Conservation (phyloP, 2,888 invertebrate species). For the Cacoxenus indagator region DNA sequence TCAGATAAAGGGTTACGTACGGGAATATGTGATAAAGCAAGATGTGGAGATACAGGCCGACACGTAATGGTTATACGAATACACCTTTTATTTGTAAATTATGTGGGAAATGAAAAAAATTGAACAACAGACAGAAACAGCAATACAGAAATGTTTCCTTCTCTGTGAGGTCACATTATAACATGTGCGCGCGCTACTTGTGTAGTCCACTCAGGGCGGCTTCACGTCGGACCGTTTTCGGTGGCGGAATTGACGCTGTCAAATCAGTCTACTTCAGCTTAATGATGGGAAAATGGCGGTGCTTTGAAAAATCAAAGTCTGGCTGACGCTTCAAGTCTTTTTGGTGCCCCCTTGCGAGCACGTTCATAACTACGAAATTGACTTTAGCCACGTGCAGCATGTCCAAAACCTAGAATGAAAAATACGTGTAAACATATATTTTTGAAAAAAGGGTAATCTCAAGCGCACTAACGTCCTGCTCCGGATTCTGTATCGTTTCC, state of each 20-base stretch:
- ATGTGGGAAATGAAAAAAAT: background rate
- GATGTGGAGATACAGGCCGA: constrained; percentile 73
- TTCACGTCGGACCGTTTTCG: background rate
- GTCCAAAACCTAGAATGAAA: constrained; percentile 78
- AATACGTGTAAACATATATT: constrained; percentile 31
- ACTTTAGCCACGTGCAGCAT: constrained; percentile 93
- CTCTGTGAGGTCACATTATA: background rate
- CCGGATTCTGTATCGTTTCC: constrained; percentile 85
- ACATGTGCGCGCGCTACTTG: background rate
- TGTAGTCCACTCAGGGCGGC: background rate
- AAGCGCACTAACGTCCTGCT: constrained; percentile 90
- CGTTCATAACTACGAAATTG: constrained; percentile 94
- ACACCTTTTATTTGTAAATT: constrained; percentile 43
- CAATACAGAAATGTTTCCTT: constrained; percentile 3
- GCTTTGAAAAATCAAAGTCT: constrained; percentile 91
- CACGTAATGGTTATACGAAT: constrained; percentile 24
- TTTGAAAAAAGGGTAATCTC: constrained; percentile 43
- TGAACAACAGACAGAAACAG: background rate
- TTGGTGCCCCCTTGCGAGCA: constrained; percentile 93
- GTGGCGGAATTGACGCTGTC: background rate
- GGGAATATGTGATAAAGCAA: constrained; percentile 89
- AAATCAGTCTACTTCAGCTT: constrained; percentile 72
- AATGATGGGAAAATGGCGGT: constrained; percentile 92
- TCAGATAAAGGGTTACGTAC: constrained; percentile 75
- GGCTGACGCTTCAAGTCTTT: constrained; percentile 87